Percentiles rank a stretch among this genome's conserved stretches.
Conservation (phyloP, 2,113 vertebrate genomes). For the Gorsachius goisagi region DNA sequence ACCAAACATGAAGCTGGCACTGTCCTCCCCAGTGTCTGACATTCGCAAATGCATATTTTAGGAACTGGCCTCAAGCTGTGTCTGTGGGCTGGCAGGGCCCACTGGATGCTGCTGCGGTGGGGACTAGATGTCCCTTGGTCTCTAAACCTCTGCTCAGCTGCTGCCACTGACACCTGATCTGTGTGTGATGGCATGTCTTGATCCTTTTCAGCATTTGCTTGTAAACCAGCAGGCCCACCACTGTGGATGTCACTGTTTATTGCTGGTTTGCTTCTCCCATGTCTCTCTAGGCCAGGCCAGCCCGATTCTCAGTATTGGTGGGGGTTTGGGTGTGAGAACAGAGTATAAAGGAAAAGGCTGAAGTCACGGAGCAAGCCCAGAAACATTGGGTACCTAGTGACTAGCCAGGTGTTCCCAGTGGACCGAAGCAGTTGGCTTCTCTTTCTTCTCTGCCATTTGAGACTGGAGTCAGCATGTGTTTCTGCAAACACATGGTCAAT, state of each 20-base stretch:
- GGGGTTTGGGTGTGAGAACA: not conserved
- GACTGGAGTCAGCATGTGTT: not conserved
- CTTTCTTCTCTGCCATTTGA: not conserved
- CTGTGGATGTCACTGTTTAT: not conserved
- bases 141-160: not conserved
- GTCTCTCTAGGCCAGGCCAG: not conserved
- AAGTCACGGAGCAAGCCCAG: not conserved
- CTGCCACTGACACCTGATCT: not conserved
- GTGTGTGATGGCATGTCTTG: not conserved
- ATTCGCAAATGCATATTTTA: not conserved
- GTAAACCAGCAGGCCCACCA: not conserved
- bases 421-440: not conserved
- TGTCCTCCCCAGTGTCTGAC: not conserved
- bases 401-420: not conserved
- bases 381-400: accelerated
- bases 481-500: not conserved
- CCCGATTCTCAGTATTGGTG: not conserved
- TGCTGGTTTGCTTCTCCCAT: not conserved
- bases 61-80: not conserved
- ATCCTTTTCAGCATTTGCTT: not conserved
- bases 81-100: not conserved
- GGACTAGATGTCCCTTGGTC: not conserved
- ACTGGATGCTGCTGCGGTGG: not conserved
- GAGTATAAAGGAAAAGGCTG: not conserved
- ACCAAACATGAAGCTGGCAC: not conserved